A percentile compares a stretch with the other conserved stretches of the same genome.
Conservation (phyloP, 35 echinoderm and acorn worm genomes). For the Patiria miniata region DNA sequence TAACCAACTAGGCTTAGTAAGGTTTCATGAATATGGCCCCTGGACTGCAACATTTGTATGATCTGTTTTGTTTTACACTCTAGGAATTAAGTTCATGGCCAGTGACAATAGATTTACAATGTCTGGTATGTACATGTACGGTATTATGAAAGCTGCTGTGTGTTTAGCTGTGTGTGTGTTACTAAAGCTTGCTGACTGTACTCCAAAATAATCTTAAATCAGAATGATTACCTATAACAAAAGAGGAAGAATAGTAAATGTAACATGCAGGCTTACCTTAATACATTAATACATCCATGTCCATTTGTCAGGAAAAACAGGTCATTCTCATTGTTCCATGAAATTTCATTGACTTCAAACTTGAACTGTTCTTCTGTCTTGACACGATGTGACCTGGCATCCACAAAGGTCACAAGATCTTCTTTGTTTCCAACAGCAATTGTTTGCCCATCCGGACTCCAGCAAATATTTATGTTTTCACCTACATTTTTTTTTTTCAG, state of each 20-base stretch:
- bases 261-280: conserved; percentile 72
- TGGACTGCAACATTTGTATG: too few relatives aligned
- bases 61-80: too few relatives aligned
- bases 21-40: too few relatives aligned
- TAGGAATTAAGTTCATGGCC: too few relatives aligned
- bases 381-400: conserved; percentile 62
- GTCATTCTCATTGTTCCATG: conserved; percentile 97
- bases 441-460: conserved; percentile 97
- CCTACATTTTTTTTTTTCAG: conserved; percentile 43
- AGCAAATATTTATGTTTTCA: conserved; percentile 99
- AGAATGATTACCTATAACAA: neutral
- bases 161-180: too few relatives aligned
- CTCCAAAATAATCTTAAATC: too few relatives aligned
- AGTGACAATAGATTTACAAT: too few relatives aligned
- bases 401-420: conserved; percentile 94
- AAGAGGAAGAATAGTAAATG: conserved; percentile 4
- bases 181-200: too few relatives aligned
- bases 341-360: conserved; percentile 98
- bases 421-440: conserved; percentile 99
- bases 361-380: conserved; percentile 89
- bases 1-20: too few relatives aligned
- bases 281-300: conserved; percentile 92
- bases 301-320: conserved; percentile 96
- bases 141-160: too few relatives aligned
- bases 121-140: too few relatives aligned